A percentile compares a stretch with the other conserved stretches of the same genome.
Evolutionary conservation across 2,888 invertebrate species (phyloP).

Genomic region (Polydrusus cervinus): DNA sequence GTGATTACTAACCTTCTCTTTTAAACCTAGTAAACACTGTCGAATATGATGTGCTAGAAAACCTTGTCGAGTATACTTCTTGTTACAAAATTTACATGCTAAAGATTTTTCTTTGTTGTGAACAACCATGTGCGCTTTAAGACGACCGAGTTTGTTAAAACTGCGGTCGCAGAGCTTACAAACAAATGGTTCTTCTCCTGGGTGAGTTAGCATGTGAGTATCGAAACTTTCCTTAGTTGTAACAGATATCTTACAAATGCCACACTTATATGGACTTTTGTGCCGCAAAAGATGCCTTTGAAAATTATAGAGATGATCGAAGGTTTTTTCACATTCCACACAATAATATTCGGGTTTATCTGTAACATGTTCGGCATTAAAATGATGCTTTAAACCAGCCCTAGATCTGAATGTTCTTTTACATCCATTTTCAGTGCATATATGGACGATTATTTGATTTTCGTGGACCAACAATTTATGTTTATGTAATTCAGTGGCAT

Average conservation of each 20-base stretch:
- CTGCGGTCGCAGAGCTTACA: conserved; percentile 64
- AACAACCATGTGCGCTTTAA: conserved; percentile 32
- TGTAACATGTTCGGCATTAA: conserved; percentile 11
- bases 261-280: conserved; percentile 2
- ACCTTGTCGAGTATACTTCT: conserved; percentile 17
- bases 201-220: conserved; percentile 58
- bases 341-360: conserved; percentile 1
- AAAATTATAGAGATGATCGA: conserved; percentile 49
- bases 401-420: conserved; percentile 17
- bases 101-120: conserved; percentile 48
- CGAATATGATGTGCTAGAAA: neutral
- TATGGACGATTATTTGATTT: neutral
- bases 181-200: conserved; percentile 60
- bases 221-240: conserved; percentile 4
- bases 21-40: neutral
- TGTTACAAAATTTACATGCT: conserved; percentile 32
- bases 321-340: conserved; percentile 58
- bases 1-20: neutral
- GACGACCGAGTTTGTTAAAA: conserved; percentile 62
- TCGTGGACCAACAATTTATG: neutral
- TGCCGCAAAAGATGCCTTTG: conserved; percentile 55
- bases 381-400: conserved; percentile 12
- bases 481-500: no score
- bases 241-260: conserved; percentile 18
- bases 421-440: conserved; percentile 22